Conservation (phyloP, 2,888 invertebrate species). For the Epistrophella euchroma region DNA sequence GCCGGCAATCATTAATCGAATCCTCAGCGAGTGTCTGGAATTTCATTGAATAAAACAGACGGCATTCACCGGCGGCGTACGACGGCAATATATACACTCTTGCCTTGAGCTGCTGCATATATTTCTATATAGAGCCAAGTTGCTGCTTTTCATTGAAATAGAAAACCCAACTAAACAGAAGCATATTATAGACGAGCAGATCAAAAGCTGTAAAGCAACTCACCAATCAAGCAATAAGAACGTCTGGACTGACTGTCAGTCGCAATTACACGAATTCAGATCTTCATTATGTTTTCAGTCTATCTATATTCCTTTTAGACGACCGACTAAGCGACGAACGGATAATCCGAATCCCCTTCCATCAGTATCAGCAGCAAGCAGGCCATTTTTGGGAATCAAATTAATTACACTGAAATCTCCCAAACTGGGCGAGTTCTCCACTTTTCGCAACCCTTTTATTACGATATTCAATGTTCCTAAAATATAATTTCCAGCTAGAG, state of each 20-base stretch:
- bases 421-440: conserved; percentile 9
- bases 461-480: conserved; percentile 28
- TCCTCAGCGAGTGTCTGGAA: conserved; percentile 65
- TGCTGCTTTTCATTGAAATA: conserved; percentile 52
- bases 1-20: conserved; percentile 78
- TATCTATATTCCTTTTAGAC: conserved; percentile 4
- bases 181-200: conserved; percentile 16
- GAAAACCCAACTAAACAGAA: background rate
- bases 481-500: conserved; percentile 36
- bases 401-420: conserved; percentile 59
- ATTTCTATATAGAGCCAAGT: background rate
- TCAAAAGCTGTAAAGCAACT: conserved; percentile 33
- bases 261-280: conserved; percentile 60
- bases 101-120: conserved; percentile 5
- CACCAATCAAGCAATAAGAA: conserved; percentile 66
- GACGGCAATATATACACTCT: too few species aligned
- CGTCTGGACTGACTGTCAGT: conserved; percentile 65
- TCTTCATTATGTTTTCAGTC: conserved; percentile 63
- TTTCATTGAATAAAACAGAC: conserved; percentile 66
- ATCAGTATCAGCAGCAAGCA: conserved; percentile 1
- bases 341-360: conserved; percentile 6
- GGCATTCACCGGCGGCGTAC: background rate
- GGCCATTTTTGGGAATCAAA: conserved; percentile 56
- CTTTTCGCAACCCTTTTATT: conserved; percentile 26
- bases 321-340: conserved; percentile 17